A percentile compares a stretch with the other conserved stretches of the same genome.
phyloP scores from a whole-genome alignment of 2,797 vertebrate species.

The Rhynchonycteris naso region DNA sequence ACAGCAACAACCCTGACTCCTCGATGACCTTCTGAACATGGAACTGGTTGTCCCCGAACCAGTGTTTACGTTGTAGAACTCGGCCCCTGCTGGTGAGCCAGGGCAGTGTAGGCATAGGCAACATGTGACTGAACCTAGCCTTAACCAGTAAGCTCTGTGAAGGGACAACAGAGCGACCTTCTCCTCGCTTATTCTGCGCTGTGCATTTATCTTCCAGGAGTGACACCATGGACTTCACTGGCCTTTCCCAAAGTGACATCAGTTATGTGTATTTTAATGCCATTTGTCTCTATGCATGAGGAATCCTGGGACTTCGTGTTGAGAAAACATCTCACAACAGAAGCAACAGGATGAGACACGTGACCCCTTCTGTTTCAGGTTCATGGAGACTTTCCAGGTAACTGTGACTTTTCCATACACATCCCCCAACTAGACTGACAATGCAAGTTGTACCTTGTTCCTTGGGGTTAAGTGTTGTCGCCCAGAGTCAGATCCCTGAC shows the following conservation, averaged over 20 bases:
- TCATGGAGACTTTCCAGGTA: conserved; percentile 6
- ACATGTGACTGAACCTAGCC: not conserved
- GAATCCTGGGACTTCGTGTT: not conserved
- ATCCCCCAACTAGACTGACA: not conserved
- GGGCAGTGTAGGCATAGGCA: not conserved
- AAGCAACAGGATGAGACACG: not conserved
- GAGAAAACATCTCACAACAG: conserved; percentile 54
- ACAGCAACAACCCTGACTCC: not conserved
- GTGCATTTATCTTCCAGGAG: not conserved
- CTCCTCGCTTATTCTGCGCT: not conserved
- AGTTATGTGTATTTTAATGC: conserved; percentile 5
- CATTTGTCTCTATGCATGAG: conserved; percentile 6
- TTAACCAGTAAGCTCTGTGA: not conserved
- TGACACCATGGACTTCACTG: not conserved
- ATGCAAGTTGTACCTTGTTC: not conserved
- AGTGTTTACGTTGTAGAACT: not conserved
- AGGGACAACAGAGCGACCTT: not conserved
- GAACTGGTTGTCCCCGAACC: not conserved
- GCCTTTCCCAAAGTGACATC: not conserved
- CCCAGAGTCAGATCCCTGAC: not conserved
- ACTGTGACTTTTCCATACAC: not conserved
- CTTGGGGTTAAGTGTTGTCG: not conserved
- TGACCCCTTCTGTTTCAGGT: not conserved
- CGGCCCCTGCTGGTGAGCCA: not conserved
- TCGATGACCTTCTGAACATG: not conserved